phyloP scores from a whole-genome alignment of 2,797 vertebrate species.

The Coendou prehensilis region DNA sequence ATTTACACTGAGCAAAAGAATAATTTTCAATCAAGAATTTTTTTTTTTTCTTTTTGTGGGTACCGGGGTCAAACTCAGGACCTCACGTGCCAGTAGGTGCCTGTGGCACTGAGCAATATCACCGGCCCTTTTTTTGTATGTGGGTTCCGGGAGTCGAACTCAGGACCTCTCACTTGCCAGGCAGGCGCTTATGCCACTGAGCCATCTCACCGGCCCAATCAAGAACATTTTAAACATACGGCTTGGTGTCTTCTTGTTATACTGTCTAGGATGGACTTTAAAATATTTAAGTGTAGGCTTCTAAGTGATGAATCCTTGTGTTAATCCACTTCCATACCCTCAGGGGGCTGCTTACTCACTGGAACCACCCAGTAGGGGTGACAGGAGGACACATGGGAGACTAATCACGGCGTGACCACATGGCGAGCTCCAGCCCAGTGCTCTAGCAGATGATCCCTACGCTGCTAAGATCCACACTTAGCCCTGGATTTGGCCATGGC shows the following conservation, averaged over 20 bases:
- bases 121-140: too few species aligned
- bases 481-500: background rate
- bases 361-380: background rate
- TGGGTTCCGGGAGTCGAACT: too few species aligned
- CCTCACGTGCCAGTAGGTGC: too few species aligned
- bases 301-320: background rate
- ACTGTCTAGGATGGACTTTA: background rate
- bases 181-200: too few species aligned
- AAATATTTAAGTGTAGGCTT: slow-evolving; percentile 9
- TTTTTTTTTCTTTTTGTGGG: too few species aligned
- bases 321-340: background rate
- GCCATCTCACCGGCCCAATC: background rate
- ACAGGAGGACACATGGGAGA: background rate
- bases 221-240: background rate
- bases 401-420: background rate
- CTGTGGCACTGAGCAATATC: too few species aligned
- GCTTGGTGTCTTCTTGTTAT: background rate
- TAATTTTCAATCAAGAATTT: background rate
- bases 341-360: background rate
- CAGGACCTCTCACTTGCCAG: too few species aligned
- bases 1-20: background rate
- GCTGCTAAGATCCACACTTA: background rate
- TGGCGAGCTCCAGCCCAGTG: background rate
- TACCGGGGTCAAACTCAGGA: too few species aligned
- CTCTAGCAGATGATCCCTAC: background rate